Base-by-base conservation (phyloP, 1,140 invertebrate genomes). In the Propsilocerus akamusi region DNA sequence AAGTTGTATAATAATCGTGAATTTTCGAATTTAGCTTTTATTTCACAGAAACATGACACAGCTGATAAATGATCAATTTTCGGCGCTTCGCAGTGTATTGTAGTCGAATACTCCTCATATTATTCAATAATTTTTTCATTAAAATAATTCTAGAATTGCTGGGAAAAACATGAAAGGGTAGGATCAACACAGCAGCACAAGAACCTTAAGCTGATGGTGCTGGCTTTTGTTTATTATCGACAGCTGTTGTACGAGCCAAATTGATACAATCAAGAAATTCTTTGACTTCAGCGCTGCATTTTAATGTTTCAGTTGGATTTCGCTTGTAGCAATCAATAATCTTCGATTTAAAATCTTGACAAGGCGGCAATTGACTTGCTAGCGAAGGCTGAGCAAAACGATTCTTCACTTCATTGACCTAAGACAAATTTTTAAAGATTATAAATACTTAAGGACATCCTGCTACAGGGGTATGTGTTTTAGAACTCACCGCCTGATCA, bases 241-340 rank as follows among this genome's bases (percentile, higher is more conserved):
- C 6, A 7, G 34, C 12, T 25, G 58, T 56, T 17, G 62, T 53
- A 28, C 71, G 65, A 51, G 67, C 63, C 54, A 62, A 52, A 51
- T 70, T 70, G 20, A 74, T 68, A 53, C 72, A 74, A 52, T 65
- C 64, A 24, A 61, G 63, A 55, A 74, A 74, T 51, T 71, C 60
- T 41, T 68, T 53, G 2, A 74, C 70, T 50, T 72, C 59, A 46
- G 61, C 59, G 3, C 68, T 61, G 62, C 72, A 74, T 30, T 68
- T 68, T 0, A 74, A 51, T 14, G 64, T 70, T 57, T 73, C 66
- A 17, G 61, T 64, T 32, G 71, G 69, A 68, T 73, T 53, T 0
- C 68, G 63, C 48, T 69, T 64, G 52, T 71, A 74, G 51, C 72
- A 74, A 51, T 71, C 65, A 3, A 72, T 53, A 4, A 74, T 60